Percentiles rank a stretch among this genome's conserved stretches.
These are phyloP conservation scores for Hirtodrosophila histrioides DNA, from an alignment of 2,888 invertebrate species.

Conservation along the genomic window DNA sequence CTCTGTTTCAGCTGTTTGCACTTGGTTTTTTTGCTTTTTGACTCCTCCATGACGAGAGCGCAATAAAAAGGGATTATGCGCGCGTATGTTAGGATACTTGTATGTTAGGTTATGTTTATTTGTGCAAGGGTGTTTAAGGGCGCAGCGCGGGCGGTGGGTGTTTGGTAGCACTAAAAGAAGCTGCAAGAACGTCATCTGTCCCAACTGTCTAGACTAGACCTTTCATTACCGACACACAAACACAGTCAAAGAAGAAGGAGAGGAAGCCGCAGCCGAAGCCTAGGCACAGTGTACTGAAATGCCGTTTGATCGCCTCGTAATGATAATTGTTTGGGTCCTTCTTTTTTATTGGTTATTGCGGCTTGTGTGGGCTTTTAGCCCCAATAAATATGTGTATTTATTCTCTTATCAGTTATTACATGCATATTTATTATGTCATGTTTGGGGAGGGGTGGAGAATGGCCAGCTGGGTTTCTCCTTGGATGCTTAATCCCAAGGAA, in stretches of 20 bases:
- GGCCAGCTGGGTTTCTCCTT: no score
- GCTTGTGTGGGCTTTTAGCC: slow-evolving; percentile 15
- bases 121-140: slow-evolving; percentile 13
- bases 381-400: slow-evolving; percentile 29
- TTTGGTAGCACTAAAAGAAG: slow-evolving; percentile 57
- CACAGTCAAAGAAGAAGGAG: slow-evolving; percentile 36
- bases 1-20: neutral
- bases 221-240: slow-evolving; percentile 68
- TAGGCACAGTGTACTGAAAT: slow-evolving; percentile 41
- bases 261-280: slow-evolving; percentile 14
- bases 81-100: slow-evolving; percentile 30
- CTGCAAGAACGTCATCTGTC: slow-evolving; percentile 62
- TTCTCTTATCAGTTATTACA: slow-evolving; percentile 53
- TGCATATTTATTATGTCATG: neutral
- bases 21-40: slow-evolving; percentile 11
- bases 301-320: slow-evolving; percentile 30
- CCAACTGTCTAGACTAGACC: slow-evolving; percentile 76
- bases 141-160: slow-evolving; percentile 3
- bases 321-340: slow-evolving; percentile 25
- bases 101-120: slow-evolving; percentile 27
- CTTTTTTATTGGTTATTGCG: slow-evolving; percentile 36
- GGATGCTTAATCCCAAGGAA: no score
- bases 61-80: slow-evolving; percentile 73
- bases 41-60: slow-evolving; percentile 43
- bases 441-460: no score